These are phyloP conservation scores for Lophotriccus pileatus DNA, from an alignment of 2,797 vertebrate species.

Conservation along the genomic window DNA sequence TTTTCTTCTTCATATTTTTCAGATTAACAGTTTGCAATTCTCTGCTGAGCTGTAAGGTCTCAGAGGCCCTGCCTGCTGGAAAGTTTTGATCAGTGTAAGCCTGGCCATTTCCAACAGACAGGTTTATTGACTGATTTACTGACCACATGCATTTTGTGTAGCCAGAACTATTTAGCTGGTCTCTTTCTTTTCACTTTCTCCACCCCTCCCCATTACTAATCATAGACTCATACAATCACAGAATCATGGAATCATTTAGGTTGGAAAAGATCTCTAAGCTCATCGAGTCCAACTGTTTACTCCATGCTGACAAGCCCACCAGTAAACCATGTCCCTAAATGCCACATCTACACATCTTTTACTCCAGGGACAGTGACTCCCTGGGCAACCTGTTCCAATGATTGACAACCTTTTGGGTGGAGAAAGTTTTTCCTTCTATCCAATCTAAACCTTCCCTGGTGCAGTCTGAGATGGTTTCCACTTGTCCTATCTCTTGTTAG, in stretches of 20 bases:
- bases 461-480: neutral
- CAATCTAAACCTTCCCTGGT: neutral
- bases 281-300: accelerated
- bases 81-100: slow-evolving; percentile 36
- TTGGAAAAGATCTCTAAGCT: neutral
- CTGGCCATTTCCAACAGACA: slow-evolving; percentile 38
- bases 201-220: neutral
- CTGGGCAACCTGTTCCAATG: neutral
- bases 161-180: slow-evolving; percentile 27
- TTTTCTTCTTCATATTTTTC: slow-evolving; percentile 56
- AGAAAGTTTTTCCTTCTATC: neutral
- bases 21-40: slow-evolving; percentile 52
- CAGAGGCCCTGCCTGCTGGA: slow-evolving; percentile 27
- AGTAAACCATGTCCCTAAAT: neutral
- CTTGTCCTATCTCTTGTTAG: accelerated
- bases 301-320: neutral
- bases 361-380: neutral
- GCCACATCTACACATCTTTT: neutral
- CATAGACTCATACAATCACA: neutral
- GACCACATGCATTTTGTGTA: slow-evolving; percentile 38
- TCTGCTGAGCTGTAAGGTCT: slow-evolving; percentile 47
- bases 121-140: slow-evolving; percentile 69
- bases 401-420: neutral
- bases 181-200: neutral
- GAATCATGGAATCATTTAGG: neutral